These are phyloP conservation scores for Acrobeloides nanus DNA, from an alignment of 2,888 invertebrate genomes.

Conservation along the genomic window DNA sequence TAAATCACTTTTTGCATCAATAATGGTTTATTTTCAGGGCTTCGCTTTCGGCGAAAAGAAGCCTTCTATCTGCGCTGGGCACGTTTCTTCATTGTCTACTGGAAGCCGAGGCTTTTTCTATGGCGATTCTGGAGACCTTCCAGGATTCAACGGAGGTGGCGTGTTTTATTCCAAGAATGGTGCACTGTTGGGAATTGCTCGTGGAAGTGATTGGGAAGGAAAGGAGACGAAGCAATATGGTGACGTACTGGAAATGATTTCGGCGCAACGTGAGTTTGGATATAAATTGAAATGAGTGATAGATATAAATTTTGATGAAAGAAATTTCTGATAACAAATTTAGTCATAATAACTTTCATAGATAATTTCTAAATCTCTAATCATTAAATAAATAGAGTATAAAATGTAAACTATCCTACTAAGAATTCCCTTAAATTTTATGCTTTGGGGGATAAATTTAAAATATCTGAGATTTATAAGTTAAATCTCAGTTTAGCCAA, in stretches of 20 bases:
- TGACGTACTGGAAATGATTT: constrained; percentile 20
- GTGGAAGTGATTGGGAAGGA: constrained; percentile 19
- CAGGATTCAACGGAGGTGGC: constrained; percentile 20
- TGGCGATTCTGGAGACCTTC: constrained; percentile 19
- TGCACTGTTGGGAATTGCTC: constrained; percentile 16
- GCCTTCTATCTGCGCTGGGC: constrained; percentile 15
- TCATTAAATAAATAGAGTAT: too few species aligned
- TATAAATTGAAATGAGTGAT: neutral
- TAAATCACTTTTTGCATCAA: too few species aligned
- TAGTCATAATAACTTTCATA: too few species aligned
- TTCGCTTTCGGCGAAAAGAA: constrained; percentile 20
- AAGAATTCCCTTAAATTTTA: too few species aligned
- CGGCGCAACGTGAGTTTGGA: constrained; percentile 13
- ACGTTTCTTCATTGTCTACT: constrained; percentile 17
- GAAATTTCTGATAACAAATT: too few species aligned
- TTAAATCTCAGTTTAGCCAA: too few species aligned
- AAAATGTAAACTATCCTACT: too few species aligned
- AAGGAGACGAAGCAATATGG: constrained; percentile 18
- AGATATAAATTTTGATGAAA: too few species aligned
- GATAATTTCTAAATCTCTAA: too few species aligned
- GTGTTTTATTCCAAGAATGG: constrained; percentile 18
- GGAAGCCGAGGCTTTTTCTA: constrained; percentile 19
- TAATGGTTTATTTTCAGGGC: constrained; percentile 23
- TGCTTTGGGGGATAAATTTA: too few species aligned
- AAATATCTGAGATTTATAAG: too few species aligned